Evolutionary conservation across 2,888 invertebrate species (phyloP).

Genomic region (Imbricaverruca yamaguchii): DNA sequence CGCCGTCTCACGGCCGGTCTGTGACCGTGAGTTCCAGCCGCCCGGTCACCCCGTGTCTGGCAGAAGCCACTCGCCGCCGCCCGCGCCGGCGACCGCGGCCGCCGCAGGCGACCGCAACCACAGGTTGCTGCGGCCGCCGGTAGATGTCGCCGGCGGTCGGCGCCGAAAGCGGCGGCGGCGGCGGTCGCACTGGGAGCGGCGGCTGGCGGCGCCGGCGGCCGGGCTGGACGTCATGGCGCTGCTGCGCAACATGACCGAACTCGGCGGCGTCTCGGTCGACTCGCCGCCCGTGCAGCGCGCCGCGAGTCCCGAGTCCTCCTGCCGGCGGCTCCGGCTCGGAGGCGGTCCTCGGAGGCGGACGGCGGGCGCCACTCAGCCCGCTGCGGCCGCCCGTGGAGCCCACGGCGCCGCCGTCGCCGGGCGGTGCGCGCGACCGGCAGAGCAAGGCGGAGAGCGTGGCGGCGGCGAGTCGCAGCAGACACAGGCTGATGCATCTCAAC

Average conservation of each 20-base stretch:
- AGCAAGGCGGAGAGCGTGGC: no score
- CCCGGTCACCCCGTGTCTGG: no score
- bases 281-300: background rate
- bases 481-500: background rate
- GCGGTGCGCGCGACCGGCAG: no score
- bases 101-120: background rate
- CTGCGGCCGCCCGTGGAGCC: background rate
- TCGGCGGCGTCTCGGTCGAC: background rate
- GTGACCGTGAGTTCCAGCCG: no score
- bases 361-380: background rate
- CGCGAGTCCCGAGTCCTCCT: no score
- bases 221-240: background rate
- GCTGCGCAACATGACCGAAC: background rate
- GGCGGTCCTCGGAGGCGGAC: no score
- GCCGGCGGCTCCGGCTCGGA: no score
- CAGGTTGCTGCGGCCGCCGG: background rate
- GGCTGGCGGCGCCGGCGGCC: background rate
- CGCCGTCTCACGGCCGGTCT: no score
- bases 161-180: background rate
- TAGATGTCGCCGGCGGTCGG: background rate
- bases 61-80: no score
- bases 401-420: background rate
- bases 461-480: no score
- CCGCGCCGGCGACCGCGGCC: no score
- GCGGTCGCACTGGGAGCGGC: background rate